phyloP scores from a whole-genome alignment of 2,797 vertebrate genomes.

The Alca torda region DNA sequence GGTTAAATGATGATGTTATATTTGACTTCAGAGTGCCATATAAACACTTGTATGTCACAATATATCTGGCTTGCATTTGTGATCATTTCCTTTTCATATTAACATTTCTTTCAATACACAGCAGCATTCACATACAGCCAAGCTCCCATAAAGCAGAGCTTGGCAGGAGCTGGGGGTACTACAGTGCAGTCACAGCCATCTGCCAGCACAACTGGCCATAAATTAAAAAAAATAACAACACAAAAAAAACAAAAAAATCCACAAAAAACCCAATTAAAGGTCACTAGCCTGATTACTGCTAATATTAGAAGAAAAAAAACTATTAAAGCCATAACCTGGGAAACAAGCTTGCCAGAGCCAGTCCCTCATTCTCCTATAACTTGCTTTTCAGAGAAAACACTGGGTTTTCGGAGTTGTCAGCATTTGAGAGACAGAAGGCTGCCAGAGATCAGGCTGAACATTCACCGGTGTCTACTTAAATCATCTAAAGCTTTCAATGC shows the following conservation, averaged over 20 bases:
- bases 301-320: not conserved
- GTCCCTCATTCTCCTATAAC: not conserved
- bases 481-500: not conserved
- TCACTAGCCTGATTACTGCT: not conserved
- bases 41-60: not conserved
- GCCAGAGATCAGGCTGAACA: not conserved
- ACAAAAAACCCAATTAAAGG: not conserved
- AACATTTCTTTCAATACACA: not conserved
- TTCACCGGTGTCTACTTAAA: not conserved
- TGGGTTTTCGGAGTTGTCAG: not conserved
- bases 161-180: slow-evolving; percentile 49
- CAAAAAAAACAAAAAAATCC: not conserved
- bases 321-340: not conserved
- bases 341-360: not conserved
- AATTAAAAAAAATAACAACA: not conserved
- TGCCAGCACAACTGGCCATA: slow-evolving; percentile 42
- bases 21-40: not conserved
- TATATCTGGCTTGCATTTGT: not conserved
- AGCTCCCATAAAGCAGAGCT: slow-evolving; percentile 14
- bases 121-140: not conserved
- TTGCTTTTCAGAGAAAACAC: not conserved
- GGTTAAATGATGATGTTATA: not conserved
- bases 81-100: not conserved
- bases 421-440: not conserved
- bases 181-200: slow-evolving; percentile 19